Evolutionary conservation across 2,113 vertebrate genomes (phyloP).

Genomic region (Megaceryle torquata): DNA sequence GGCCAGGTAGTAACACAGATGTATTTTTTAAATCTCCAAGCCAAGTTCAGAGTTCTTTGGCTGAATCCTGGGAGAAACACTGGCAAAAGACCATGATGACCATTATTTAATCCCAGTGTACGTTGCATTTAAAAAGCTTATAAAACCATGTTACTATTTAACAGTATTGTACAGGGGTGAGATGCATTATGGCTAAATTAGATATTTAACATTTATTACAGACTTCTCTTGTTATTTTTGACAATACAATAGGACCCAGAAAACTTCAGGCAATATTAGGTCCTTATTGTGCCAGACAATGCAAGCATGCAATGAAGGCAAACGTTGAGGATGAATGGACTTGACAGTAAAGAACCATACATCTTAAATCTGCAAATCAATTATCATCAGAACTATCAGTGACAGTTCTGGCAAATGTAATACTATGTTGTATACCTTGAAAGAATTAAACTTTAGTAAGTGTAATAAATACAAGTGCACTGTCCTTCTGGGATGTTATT

Average conservation of each 20-base stretch:
- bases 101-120: neutral
- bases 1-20: neutral
- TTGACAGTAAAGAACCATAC: neutral
- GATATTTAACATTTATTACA: neutral
- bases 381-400: neutral
- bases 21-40: neutral
- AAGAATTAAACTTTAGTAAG: neutral
- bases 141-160: neutral
- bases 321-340: neutral
- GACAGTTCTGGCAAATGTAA: neutral
- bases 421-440: neutral
- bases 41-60: neutral
- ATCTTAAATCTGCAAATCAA: neutral
- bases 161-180: neutral
- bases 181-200: neutral
- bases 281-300: neutral
- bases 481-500: neutral
- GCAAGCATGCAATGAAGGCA: neutral
- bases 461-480: neutral
- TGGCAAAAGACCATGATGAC: neutral
- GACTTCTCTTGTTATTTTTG: neutral
- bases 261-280: neutral
- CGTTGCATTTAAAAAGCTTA: neutral
- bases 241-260: neutral
- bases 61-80: neutral